Evolutionary conservation across 2,797 vertebrate genomes (phyloP).

Genomic region (Poecile montanus): DNA sequence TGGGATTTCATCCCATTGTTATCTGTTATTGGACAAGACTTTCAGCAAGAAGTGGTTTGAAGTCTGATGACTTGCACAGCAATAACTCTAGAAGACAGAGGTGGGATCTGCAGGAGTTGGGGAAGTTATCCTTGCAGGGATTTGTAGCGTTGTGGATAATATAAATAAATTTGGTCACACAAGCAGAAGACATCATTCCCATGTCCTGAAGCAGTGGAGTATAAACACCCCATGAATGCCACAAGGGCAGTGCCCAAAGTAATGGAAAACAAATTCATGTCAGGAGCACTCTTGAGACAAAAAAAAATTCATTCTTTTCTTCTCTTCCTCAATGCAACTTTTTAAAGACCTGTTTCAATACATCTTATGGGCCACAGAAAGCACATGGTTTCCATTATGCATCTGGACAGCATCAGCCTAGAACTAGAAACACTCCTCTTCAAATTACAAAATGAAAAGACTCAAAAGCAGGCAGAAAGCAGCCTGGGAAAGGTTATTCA

Average conservation of each 20-base stretch:
- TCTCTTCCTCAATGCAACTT: not conserved
- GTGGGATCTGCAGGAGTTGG: not conserved
- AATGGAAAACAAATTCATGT: not conserved
- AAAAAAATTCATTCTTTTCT: not conserved
- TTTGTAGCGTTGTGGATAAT: not conserved
- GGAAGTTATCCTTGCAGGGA: not conserved
- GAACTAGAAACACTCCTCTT: not conserved
- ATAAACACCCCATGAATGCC: not conserved
- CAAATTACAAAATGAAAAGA: not conserved
- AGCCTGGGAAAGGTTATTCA: not conserved
- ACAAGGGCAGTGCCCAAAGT: not conserved
- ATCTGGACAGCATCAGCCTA: slow-evolving; percentile 5
- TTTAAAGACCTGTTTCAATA: not conserved
- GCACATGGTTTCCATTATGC: not conserved
- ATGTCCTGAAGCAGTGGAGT: not conserved
- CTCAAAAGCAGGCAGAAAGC: not conserved
- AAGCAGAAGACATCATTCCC: not conserved
- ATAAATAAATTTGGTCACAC: not conserved
- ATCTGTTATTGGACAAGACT: not conserved
- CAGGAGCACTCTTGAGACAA: not conserved
- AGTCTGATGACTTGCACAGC: not conserved
- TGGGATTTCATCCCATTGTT: not conserved
- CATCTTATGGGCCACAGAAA: not conserved
- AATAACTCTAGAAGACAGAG: not conserved
- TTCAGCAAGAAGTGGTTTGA: not conserved